Evolutionary conservation across 2,797 vertebrate species (phyloP).

Genomic region (Microctenopoma steveboyesi): DNA sequence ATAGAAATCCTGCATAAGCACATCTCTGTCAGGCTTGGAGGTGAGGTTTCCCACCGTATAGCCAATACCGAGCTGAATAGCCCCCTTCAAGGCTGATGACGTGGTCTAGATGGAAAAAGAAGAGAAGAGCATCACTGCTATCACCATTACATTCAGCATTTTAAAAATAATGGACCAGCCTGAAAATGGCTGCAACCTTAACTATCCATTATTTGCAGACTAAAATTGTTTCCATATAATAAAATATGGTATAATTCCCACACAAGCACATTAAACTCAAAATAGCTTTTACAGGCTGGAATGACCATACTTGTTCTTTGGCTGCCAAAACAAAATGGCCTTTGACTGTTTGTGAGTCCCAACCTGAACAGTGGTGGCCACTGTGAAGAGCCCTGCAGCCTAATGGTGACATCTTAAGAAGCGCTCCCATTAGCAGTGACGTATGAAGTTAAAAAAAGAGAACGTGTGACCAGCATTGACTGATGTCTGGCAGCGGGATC

Average conservation of each 20-base stretch:
- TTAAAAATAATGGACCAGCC: background rate
- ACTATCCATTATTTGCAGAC: background rate
- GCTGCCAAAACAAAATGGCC: conserved; percentile 9
- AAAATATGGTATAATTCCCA: conserved; percentile 1
- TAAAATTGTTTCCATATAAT: background rate
- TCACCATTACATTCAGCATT: background rate
- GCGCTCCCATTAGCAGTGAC: conserved; percentile 37
- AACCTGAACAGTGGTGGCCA: conserved; percentile 30
- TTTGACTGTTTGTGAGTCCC: conserved; percentile 12
- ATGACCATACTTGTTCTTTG: conserved; percentile 13
- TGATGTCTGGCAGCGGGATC: conserved; percentile 60
- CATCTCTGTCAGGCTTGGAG: conserved; percentile 97
- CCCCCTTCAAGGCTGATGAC: conserved; percentile 95
- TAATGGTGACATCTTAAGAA: conserved; percentile 36
- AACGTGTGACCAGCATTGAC: conserved; percentile 58
- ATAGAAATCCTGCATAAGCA: conserved; percentile 99
- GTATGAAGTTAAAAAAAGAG: conserved; percentile 46
- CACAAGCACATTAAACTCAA: background rate
- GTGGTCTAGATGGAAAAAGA: conserved; percentile 86
- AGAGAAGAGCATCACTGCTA: conserved; percentile 16
- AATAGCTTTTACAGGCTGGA: background rate
- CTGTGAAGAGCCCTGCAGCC: conserved; percentile 7
- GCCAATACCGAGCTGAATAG: conserved; percentile 97
- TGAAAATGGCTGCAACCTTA: background rate
- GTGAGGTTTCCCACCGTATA: conserved; percentile 98